Base-by-base conservation (phyloP, 2,888 invertebrate genomes). In the Tinea pellionella region DNA sequence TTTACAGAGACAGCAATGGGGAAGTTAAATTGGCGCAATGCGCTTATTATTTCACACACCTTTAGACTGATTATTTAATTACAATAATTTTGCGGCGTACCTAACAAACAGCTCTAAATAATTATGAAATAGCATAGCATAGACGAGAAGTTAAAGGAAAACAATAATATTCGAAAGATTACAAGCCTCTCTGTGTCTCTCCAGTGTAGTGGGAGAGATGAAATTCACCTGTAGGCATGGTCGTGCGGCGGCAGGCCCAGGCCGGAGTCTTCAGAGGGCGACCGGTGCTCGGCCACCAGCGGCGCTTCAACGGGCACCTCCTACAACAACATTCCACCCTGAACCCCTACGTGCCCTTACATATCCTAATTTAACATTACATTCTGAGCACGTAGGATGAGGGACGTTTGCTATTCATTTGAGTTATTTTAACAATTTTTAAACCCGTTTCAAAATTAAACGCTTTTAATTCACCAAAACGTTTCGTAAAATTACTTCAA, bases 221-320 rank as follows among this genome's bases (percentile, higher is more conserved):
- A 47, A 47, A 47, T 18, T 53, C 53, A 92, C 92, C 92, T 92
- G 90, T 89, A 90, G 77, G 88, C 84, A 73, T 91, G 90, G 85
- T 93, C 92, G 73, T 91, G 90, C 80, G 91, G 89, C 79, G 94
- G 94, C 88, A 96, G 92, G 82, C 96, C 96, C 81, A 97, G 92
- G 78, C 96, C 96, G 85, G 96, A 96, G 91, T 96, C 96, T 89
- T 96, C 96, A 81, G 96, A 96, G 69, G 96, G 96, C 75, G 95
- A 94, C 78, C 93, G 92, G 87, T 91, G 91, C 78, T 92, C 92
- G 78, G 92, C 92, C 81, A 74, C 89, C 86, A 88, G 90, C 77
- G 86, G 84, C 78, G 77, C 88, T 79, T 80, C 85, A 74, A 79
- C 68, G 63, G 65, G 80, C 73, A 84, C 82, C 78, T 79, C 88